Base-by-base conservation (phyloP, 30 jellyfish, hydroid and myxozoan genomes). In the Morbakka virulenta region DNA sequence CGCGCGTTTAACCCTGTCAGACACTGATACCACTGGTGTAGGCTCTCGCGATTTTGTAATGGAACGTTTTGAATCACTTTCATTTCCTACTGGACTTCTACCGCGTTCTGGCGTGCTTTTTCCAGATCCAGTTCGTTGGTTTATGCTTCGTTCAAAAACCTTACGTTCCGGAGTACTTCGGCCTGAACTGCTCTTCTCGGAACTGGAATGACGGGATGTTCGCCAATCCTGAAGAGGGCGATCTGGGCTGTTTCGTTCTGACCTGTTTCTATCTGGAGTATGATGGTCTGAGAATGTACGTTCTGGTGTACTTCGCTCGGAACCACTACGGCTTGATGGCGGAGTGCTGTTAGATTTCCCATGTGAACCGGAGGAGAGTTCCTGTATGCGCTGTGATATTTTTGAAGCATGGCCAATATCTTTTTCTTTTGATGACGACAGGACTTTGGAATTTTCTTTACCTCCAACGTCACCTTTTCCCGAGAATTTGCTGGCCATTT, bases 401-500 rank as follows among this genome's bases (percentile, higher is more conserved):
- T 41, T 41, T 17, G 57, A 6, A 41, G 13, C 57, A 6, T 41
- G 9, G 17, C 17, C 17, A 41, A 41, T 41, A 17, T 41, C 57
- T 35, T 30, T 69, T 32, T 20, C 48, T 27, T 51, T 82, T 4
- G 74, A 26, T 4, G 86, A 23, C 20, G 79, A 12, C 4, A 74
- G 70, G 12, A 75, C 26, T 23, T 74, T 76, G 24, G 94, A 22
- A 23, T 69, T 67, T 25, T 47, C 77, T 32, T 49, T 72, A n/a
- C n/a, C n/a, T n/a, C n/a, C n/a, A n/a, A n/a, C n/a, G 57, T 9
- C 57, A 25, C 67, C 87, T 32, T 80, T 67, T 28, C 52, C 68
- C 20, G 83, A 70, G 66, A 92, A 92, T 68, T 85, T 92, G 69
- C 93, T 85, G 35, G 99, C 99, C 99, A 93, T 93, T 50, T 83